A percentile compares a stretch with the other conserved stretches of the same genome.
These are phyloP conservation scores for Poecilia velifera DNA, from an alignment of 2,797 vertebrate species.

Conservation along the genomic window DNA sequence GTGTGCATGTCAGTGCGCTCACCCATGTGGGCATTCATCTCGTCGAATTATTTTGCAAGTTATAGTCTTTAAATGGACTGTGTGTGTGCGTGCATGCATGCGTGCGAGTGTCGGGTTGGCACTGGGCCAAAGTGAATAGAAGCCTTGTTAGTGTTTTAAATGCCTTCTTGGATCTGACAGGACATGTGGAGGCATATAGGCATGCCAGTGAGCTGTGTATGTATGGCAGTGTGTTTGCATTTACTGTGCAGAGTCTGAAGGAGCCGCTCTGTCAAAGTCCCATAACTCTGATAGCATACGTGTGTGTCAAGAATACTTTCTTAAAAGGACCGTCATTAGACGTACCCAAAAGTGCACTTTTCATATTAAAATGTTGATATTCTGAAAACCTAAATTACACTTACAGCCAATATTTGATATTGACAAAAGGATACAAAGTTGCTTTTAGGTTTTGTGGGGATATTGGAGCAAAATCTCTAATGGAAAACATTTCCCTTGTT, in stretches of 20 bases:
- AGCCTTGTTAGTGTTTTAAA: constrained; percentile 70
- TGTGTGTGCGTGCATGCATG: neutral
- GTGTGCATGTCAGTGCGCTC: constrained; percentile 18
- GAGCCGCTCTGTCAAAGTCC: constrained; percentile 41
- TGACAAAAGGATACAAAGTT: neutral
- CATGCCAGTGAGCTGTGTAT: constrained; percentile 53
- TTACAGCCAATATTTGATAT: neutral
- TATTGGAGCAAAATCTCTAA: neutral
- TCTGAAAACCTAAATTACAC: neutral
- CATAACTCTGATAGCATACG: constrained; percentile 29
- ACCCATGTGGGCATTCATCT: constrained; percentile 25
- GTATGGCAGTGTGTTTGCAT: constrained; percentile 32
- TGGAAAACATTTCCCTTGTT: neutral
- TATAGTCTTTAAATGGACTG: constrained; percentile 24
- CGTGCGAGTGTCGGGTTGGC: constrained; percentile 46
- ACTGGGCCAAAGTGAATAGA: constrained; percentile 65
- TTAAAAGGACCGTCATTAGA: constrained; percentile 30
- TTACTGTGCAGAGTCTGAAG: constrained; percentile 29
- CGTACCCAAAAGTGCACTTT: constrained; percentile 22
- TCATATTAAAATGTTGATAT: neutral
- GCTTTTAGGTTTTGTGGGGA: neutral
- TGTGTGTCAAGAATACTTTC: constrained; percentile 29
- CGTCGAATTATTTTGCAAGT: constrained; percentile 44
- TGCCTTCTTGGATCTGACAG: constrained; percentile 63
- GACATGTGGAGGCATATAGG: constrained; percentile 64